These are phyloP conservation scores for Ochotona princeps DNA, from an alignment of 2,113 vertebrate species.

Conservation along the genomic window DNA sequence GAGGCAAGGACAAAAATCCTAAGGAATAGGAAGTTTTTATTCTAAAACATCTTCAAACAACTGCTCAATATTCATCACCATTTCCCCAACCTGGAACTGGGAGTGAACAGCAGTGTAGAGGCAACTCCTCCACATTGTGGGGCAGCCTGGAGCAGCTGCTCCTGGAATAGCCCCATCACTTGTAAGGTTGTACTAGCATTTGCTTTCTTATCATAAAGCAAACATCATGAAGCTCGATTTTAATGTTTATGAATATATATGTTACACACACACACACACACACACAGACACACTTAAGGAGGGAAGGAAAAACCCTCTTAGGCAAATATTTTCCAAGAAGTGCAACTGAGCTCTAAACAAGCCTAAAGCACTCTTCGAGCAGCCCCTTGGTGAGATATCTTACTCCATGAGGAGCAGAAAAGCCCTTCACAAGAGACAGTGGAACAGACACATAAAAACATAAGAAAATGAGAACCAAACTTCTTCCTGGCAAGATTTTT, in stretches of 20 bases:
- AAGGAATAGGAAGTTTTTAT: neutral
- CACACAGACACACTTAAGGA: neutral
- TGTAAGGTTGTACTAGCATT: rapidly evolving
- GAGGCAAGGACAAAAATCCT: neutral
- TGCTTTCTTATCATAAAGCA: neutral
- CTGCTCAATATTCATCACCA: rapidly evolving
- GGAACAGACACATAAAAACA: no score
- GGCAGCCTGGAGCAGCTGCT: rapidly evolving
- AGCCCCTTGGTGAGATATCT: neutral
- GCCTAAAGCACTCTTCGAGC: neutral
- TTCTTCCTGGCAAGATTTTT: rapidly evolving
- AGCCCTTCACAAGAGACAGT: no score
- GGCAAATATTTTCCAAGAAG: neutral
- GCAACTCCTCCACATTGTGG: rapidly evolving
- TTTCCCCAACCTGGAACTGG: neutral
- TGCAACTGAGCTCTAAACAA: neutral
- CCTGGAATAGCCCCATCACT: rapidly evolving
- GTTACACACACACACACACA: no score
- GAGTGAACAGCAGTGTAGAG: neutral
- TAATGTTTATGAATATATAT: neutral
- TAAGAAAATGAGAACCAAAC: no score
- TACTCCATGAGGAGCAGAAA: neutral
- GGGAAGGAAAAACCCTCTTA: neutral
- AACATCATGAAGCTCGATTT: neutral
- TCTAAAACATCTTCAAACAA: neutral